Conservation (phyloP, 2,888 invertebrate genomes). For the Rhagonycha lutea region DNA sequence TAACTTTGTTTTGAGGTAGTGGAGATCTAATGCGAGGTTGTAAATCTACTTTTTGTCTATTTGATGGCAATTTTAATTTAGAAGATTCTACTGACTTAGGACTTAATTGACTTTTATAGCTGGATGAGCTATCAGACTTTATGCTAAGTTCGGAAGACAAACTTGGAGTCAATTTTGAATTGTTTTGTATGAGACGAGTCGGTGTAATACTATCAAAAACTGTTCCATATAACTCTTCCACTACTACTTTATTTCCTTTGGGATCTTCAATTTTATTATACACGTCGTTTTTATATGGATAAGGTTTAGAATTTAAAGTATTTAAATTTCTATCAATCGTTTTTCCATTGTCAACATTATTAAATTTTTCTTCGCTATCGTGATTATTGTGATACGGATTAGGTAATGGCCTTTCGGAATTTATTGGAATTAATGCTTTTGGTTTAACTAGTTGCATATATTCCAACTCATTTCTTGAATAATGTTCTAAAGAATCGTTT, state of each 20-base stretch:
- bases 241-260: background rate
- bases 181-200: background rate
- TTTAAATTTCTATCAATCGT: slow-evolving; percentile 36
- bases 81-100: slow-evolving; percentile 47
- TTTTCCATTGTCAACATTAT: slow-evolving; percentile 18
- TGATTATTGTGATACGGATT: slow-evolving; percentile 48
- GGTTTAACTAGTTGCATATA: slow-evolving; percentile 51
- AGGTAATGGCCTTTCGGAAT: slow-evolving; percentile 50
- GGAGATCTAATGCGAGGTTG: slow-evolving; percentile 53
- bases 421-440: slow-evolving; percentile 52
- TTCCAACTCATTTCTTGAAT: slow-evolving; percentile 43
- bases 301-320: slow-evolving; percentile 20
- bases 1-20: slow-evolving; percentile 48
- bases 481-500: slow-evolving; percentile 28
- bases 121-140: slow-evolving; percentile 11
- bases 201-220: slow-evolving; percentile 43
- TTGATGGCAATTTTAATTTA: slow-evolving; percentile 49
- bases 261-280: background rate
- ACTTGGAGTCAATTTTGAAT: background rate
- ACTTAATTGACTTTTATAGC: slow-evolving; percentile 15
- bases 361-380: slow-evolving; percentile 21
- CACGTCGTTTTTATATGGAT: slow-evolving; percentile 10
- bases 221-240: slow-evolving; percentile 48
- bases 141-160: slow-evolving; percentile 13
- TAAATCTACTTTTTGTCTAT: slow-evolving; percentile 49